These are phyloP conservation scores for Bombus difficillimus DNA, from an alignment of 1,140 invertebrate genomes.

Conservation along the genomic window DNA sequence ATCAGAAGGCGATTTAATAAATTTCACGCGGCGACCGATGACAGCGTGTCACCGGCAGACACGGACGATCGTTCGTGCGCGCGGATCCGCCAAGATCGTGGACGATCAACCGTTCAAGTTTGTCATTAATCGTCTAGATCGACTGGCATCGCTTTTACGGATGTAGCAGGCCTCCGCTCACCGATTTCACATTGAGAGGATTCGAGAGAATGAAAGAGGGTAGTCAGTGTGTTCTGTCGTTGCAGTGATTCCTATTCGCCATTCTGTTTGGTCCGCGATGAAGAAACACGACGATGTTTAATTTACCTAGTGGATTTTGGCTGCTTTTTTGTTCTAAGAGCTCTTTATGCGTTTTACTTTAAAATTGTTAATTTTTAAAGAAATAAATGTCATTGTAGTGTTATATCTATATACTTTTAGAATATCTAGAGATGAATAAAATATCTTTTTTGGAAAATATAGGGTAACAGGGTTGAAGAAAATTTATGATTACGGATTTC, in stretches of 20 bases:
- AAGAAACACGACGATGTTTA: not conserved
- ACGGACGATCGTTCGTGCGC: constrained; percentile 14
- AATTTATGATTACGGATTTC: too few relatives aligned
- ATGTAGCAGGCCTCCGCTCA: not conserved
- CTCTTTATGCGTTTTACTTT: not conserved
- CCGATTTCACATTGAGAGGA: not conserved
- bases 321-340: not conserved
- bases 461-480: too few relatives aligned
- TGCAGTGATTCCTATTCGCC: not conserved
- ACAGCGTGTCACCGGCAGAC: constrained; percentile 36
- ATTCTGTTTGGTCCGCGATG: not conserved
- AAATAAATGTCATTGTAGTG: too few relatives aligned
- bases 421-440: not conserved
- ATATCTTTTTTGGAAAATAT: not conserved
- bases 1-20: constrained; percentile 54
- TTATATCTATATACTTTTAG: not conserved
- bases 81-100: constrained; percentile 39
- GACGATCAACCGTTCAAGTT: constrained; percentile 34
- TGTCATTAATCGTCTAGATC: constrained; percentile 29
- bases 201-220: not conserved
- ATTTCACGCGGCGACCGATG: constrained; percentile 39
- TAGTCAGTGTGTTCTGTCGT: not conserved
- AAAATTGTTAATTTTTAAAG: not conserved
- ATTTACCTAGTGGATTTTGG: not conserved
- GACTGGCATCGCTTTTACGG: not conserved